Evolutionary conservation across 2,113 vertebrate species (phyloP).

Genomic region (Zapornia atra): DNA sequence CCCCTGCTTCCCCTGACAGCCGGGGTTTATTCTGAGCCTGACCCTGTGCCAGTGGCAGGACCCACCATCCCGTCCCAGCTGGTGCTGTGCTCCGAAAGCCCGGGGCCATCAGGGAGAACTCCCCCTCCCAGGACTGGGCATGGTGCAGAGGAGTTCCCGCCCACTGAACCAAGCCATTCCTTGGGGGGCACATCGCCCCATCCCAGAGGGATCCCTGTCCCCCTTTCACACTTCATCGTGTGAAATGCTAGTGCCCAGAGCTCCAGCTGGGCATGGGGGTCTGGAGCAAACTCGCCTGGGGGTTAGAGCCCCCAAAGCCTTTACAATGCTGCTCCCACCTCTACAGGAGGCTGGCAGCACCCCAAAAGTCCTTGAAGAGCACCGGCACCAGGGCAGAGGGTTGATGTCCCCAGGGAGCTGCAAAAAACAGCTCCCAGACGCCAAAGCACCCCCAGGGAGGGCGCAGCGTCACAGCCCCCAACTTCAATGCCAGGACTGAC

Average conservation of each 20-base stretch:
- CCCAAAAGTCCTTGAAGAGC: not conserved
- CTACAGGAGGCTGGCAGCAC: not conserved
- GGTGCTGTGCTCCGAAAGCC: fast-evolving
- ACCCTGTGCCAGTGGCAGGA: not conserved
- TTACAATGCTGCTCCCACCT: not conserved
- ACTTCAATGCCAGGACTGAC: not conserved
- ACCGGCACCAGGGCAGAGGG: fast-evolving
- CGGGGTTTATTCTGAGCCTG: constrained; percentile 54
- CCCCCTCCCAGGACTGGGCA: not conserved
- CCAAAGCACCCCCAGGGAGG: not conserved
- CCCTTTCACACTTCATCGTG: fast-evolving
- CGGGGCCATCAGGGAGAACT: fast-evolving
- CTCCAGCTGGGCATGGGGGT: fast-evolving
- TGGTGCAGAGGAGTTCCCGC: fast-evolving
- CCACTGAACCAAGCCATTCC: not conserved
- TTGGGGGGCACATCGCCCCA: fast-evolving
- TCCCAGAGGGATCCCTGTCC: not conserved
- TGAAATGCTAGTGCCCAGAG: fast-evolving
- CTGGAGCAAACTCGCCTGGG: fast-evolving
- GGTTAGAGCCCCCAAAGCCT: not conserved
- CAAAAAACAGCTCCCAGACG: not conserved
- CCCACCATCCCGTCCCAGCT: not conserved
- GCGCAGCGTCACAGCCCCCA: fast-evolving
- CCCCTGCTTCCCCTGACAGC: not conserved
- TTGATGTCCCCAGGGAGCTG: fast-evolving